These are phyloP conservation scores for Clinocottus analis DNA, from an alignment of 2,113 vertebrate species.

Conservation along the genomic window DNA sequence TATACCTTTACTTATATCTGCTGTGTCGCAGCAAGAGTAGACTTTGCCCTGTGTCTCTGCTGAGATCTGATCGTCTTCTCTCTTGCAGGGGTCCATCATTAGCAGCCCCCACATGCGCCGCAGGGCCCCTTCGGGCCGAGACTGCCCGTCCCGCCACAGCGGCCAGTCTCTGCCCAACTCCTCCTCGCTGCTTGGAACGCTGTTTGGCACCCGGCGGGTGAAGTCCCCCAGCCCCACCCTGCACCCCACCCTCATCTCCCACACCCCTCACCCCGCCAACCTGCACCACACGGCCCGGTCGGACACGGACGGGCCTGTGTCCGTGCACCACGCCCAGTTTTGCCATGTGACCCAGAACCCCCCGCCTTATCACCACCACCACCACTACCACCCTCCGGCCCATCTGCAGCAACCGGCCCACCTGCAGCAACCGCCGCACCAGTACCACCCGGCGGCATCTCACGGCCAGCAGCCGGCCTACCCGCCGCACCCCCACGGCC, in stretches of 20 bases:
- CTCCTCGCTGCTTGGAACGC: slow-evolving; percentile 93
- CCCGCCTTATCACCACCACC: slow-evolving; percentile 94
- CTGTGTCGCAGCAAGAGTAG: background rate
- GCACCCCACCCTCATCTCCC: slow-evolving; percentile 87
- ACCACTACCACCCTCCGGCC: slow-evolving; percentile 93
- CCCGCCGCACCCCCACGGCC: slow-evolving; percentile 72
- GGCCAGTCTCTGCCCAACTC: slow-evolving; percentile 93
- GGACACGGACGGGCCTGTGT: slow-evolving; percentile 82
- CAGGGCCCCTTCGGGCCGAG: slow-evolving; percentile 91
- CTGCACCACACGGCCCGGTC: slow-evolving; percentile 85
- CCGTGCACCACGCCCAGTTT: slow-evolving; percentile 88
- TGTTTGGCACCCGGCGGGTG: slow-evolving; percentile 91
- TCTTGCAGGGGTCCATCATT: slow-evolving; percentile 97
- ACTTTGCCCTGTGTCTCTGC: background rate
- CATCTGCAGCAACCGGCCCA: slow-evolving; percentile 87
- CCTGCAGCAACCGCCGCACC: slow-evolving; percentile 87
- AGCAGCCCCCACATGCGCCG: slow-evolving; percentile 96
- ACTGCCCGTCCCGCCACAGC: slow-evolving; percentile 93
- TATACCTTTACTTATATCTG: background rate
- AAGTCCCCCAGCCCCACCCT: slow-evolving; percentile 84
- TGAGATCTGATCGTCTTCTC: slow-evolving; percentile 48
- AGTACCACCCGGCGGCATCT: slow-evolving; percentile 82
- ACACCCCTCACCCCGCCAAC: slow-evolving; percentile 80
- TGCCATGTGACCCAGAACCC: slow-evolving; percentile 92
- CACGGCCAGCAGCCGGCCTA: slow-evolving; percentile 81